Conservation (phyloP, 2,888 invertebrate genomes). For the Electrophaes corylata region DNA sequence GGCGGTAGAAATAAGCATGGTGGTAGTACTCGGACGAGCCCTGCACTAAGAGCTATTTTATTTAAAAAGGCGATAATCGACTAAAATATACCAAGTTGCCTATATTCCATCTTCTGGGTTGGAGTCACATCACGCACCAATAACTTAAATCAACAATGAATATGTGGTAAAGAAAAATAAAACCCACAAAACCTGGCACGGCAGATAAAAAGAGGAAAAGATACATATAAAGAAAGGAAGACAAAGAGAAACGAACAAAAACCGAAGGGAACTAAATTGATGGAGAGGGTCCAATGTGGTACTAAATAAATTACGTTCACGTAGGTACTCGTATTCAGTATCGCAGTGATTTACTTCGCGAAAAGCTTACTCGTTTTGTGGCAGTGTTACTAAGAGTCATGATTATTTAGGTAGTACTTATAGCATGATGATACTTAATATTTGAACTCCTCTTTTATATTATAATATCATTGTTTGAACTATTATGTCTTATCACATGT, state of each 20-base stretch:
- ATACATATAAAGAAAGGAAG: conserved; percentile 19
- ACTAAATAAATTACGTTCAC: conserved; percentile 35
- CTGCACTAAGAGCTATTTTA: too few relatives aligned
- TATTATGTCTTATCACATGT: too few relatives aligned
- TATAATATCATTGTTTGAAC: too few relatives aligned
- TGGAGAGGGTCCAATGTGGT: conserved; percentile 29
- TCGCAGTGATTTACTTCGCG: conserved; percentile 25
- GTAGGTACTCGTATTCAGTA: conserved; percentile 5
- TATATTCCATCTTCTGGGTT: neutral
- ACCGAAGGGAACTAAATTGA: conserved; percentile 14
- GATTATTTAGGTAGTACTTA: neutral
- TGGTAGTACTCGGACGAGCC: too few relatives aligned
- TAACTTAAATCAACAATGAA: neutral
- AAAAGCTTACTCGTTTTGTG: conserved; percentile 18
- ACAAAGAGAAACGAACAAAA: conserved; percentile 29
- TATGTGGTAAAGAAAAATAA: conserved; percentile 12
- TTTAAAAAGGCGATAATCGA: neutral
- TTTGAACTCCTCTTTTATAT: too few relatives aligned
- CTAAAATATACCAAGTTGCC: neutral
- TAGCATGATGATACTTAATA: too few relatives aligned
- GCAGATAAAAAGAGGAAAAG: conserved; percentile 31
- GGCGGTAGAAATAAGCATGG: too few relatives aligned
- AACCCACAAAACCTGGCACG: conserved; percentile 10
- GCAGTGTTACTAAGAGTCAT: neutral
- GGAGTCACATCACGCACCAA: neutral